These are phyloP conservation scores for Stenodera caucasica DNA, from an alignment of 2,888 invertebrate species.

Conservation along the genomic window DNA sequence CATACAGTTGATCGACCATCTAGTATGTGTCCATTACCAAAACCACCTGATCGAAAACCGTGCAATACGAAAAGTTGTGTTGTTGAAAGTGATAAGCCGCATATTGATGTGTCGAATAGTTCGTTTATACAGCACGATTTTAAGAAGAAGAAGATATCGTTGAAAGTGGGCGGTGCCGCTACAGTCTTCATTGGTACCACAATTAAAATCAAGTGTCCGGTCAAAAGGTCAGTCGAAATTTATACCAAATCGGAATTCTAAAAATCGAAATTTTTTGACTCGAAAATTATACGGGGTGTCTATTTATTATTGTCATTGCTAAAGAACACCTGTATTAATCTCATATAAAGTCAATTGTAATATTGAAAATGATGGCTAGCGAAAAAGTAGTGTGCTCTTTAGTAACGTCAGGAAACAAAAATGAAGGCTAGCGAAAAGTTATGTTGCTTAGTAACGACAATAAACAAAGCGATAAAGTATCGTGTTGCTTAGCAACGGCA, in stretches of 20 bases:
- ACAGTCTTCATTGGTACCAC: constrained; percentile 89
- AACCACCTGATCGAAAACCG: constrained; percentile 76
- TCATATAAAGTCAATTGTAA: too few species aligned
- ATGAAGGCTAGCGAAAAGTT: too few species aligned
- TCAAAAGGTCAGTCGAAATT: constrained; percentile 62
- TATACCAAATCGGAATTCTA: not conserved
- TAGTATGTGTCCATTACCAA: constrained; percentile 72
- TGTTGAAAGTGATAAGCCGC: constrained; percentile 69
- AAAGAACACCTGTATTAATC: too few species aligned
- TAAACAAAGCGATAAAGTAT: too few species aligned
- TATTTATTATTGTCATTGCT: too few species aligned
- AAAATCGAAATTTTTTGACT: not conserved
- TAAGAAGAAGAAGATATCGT: constrained; percentile 76
- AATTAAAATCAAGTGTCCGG: constrained; percentile 92
- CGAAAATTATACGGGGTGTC: too few species aligned
- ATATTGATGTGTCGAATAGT: constrained; percentile 77
- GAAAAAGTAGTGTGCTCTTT: too few species aligned
- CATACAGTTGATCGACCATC: constrained; percentile 80
- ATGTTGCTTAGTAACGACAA: too few species aligned
- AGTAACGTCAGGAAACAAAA: too few species aligned
- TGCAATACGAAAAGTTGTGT: constrained; percentile 85
- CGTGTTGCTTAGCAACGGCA: too few species aligned
- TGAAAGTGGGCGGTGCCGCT: constrained; percentile 89
- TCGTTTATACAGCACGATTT: constrained; percentile 84
- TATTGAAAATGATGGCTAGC: too few species aligned